Percentiles rank a stretch among this genome's conserved stretches.
These are phyloP conservation scores for Drosophila ezoana DNA, from an alignment of 2,888 invertebrate species.

Conservation along the genomic window DNA sequence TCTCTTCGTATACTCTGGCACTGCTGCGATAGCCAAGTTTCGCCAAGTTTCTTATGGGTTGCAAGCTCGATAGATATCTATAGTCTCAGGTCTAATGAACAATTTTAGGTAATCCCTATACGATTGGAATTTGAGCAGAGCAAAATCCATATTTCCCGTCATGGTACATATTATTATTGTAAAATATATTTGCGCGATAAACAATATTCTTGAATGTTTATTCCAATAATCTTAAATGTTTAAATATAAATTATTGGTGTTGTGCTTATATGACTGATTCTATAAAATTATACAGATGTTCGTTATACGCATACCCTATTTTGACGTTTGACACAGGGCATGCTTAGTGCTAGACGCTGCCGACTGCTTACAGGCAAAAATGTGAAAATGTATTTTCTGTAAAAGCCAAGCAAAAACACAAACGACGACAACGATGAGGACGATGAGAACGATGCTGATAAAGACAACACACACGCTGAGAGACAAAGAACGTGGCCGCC, in stretches of 20 bases:
- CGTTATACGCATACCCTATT: neutral
- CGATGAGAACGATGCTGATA: conserved; percentile 71
- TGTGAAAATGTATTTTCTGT: conserved; percentile 73
- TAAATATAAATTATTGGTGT: neutral
- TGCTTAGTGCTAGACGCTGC: conserved; percentile 25
- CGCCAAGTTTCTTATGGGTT: conserved; percentile 9
- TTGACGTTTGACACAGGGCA: conserved; percentile 17
- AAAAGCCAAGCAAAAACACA: conserved; percentile 64
- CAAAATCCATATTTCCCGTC: conserved; percentile 2
- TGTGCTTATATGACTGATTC: conserved; percentile 2
- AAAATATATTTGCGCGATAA: too few species aligned
- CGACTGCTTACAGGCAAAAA: conserved; percentile 56
- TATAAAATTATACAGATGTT: neutral
- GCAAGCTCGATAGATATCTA: conserved; percentile 8
- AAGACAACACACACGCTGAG: conserved; percentile 69
- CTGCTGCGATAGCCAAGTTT: conserved; percentile 35
- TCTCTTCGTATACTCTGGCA: conserved; percentile 16
- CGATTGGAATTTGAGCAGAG: conserved; percentile 5
- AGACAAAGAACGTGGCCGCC: conserved; percentile 61
- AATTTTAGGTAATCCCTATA: conserved; percentile 32
- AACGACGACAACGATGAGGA: conserved; percentile 38
- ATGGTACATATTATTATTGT: neutral
- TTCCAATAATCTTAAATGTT: neutral
- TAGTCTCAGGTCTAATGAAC: conserved; percentile 27
- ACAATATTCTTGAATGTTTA: neutral